Evolutionary conservation across 1,140 invertebrate species (phyloP).

Genomic region (Scylla paramamosain): DNA sequence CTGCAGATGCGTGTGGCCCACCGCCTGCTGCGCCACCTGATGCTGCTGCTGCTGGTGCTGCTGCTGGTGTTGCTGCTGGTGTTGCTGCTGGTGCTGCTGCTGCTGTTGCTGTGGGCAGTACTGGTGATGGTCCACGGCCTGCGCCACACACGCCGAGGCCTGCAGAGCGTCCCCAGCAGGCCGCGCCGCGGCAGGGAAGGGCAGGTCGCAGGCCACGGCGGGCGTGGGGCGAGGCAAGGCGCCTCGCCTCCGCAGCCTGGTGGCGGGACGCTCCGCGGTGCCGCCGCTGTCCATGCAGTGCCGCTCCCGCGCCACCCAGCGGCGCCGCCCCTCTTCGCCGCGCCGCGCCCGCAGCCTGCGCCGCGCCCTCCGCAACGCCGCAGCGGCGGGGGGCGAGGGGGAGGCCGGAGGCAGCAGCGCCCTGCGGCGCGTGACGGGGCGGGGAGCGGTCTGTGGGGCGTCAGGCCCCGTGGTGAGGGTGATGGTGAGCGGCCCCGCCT

Average conservation of each 20-base stretch:
- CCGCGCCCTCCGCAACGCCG: not conserved
- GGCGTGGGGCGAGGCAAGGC: no score
- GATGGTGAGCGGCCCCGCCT: conserved; percentile 68
- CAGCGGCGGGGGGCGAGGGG: not conserved
- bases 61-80: not conserved
- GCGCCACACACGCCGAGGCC: no score
- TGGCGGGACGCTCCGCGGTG: not conserved
- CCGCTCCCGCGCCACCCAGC: not conserved
- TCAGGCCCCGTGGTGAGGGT: not conserved
- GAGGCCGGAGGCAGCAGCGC: not conserved
- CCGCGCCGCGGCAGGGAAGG: no score
- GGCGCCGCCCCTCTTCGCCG: not conserved
- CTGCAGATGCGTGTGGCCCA: not conserved
- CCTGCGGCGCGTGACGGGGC: conserved; percentile 4
- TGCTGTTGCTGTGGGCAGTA: not conserved
- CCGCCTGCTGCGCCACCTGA: no score
- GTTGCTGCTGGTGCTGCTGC: not conserved
- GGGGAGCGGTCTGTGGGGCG: not conserved
- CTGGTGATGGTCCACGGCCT: no score
- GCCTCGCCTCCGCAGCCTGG: no score
- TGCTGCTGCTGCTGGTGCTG: not conserved
- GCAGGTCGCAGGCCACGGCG: no score
- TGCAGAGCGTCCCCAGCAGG: no score
- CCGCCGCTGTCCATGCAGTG: not conserved
- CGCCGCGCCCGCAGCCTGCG: not conserved